Base-by-base conservation (phyloP, 35 echinoderm and acorn worm species). In the Eucidaris tribuloides region DNA sequence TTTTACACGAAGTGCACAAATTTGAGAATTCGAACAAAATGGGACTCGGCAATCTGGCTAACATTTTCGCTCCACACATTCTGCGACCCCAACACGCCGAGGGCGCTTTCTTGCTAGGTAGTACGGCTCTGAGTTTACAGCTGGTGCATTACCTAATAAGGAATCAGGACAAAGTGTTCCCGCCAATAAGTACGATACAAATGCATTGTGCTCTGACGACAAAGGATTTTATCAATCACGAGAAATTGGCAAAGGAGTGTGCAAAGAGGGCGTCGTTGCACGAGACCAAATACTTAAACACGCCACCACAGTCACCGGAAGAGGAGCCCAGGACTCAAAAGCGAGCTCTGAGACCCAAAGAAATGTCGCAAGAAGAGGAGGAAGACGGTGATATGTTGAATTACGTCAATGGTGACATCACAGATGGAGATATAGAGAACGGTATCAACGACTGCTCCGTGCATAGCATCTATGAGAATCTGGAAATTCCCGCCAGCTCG, bases 11-110 rank as follows among this genome's bases (percentile, higher is more conserved):
- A 2, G 90, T 98, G 4, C 86, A 93, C 41, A 78, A 65, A 39
- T 78, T 90, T 34, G 81, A 92, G 38, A 46, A 42, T 6, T 78
- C 87, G 25, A 98, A 98, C 71, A 93, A 98, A 71, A 98, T 98
- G 95, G 78, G 86, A 50, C 78, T 98, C 24, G 90, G 95, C 27
- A 98, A 93, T 61, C 83, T 98, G 37, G 95, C 95, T 3, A 98
- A 92, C 61, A 89, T 98, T 61, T 98, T 98, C 81, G 95, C 90
- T 23, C 95, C 95, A 5, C 90, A 98, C 49, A 98, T 98, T 42
- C 66, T 98, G 23, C 86, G 95, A 23, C 86, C 95, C 3, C 78
- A 93, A 42, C 82, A 93, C 49, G 95, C 90, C 2, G 89, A 93
- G 66, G 86, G 90, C 4, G 45, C 78, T 19, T 89, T 85, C 37